Percentiles rank a stretch among this genome's conserved stretches.
Evolutionary conservation across 1,140 invertebrate genomes (phyloP).

Genomic region (Diorhabda sublineata): DNA sequence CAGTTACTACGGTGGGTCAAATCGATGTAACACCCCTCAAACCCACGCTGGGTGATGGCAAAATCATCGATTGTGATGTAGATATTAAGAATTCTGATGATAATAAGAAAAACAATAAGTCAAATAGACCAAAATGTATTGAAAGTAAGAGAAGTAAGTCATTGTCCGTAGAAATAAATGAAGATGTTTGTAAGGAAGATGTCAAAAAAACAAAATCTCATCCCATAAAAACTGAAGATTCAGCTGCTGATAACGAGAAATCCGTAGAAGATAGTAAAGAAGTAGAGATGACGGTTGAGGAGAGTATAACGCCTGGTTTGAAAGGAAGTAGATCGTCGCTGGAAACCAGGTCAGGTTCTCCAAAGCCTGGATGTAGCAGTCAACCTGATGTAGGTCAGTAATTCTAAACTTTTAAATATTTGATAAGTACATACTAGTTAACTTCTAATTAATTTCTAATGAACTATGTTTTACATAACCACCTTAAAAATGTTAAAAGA

Average conservation of each 20-base stretch:
- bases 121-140: constrained; percentile 30
- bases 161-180: constrained; percentile 34
- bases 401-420: too few species aligned
- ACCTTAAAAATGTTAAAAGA: too few species aligned
- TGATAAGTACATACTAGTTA: too few species aligned
- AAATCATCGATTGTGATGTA: constrained; percentile 31
- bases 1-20: constrained; percentile 15
- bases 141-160: constrained; percentile 39
- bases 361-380: constrained; percentile 42
- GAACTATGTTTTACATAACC: too few species aligned
- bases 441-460: too few species aligned
- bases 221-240: constrained; percentile 29
- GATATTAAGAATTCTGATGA: constrained; percentile 25
- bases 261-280: constrained; percentile 27
- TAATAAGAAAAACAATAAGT: constrained; percentile 30
- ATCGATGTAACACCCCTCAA: constrained; percentile 22
- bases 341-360: constrained; percentile 37
- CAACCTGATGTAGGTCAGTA: constrained; percentile 41
- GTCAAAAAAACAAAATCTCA: constrained; percentile 40
- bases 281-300: constrained; percentile 36
- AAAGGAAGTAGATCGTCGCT: constrained; percentile 35
- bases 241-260: constrained; percentile 19
- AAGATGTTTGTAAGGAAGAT: constrained; percentile 36
- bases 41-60: constrained; percentile 22
- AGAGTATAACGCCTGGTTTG: constrained; percentile 30